Evolutionary conservation across 2,888 invertebrate species (phyloP), one percentile per base, ranked within the genome.

Genomic region (Allophyes oxyacanthae): DNA sequence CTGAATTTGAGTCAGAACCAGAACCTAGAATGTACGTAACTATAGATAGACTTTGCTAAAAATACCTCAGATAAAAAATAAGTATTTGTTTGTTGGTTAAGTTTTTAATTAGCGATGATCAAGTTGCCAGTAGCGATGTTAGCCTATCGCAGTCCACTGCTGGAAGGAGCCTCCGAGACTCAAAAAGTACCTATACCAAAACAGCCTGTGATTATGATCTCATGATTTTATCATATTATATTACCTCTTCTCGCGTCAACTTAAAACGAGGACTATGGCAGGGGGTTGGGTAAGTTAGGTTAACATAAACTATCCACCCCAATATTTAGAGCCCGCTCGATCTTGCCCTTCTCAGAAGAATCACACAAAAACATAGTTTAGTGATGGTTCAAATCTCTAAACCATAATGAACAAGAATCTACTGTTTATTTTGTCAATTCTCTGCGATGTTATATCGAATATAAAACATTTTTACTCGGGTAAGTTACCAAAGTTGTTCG

Each of bases 261-360:
- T 48, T 33, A 52, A 40, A 67, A 46, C 38, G 46, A 56, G 38
- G 40, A 45, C 6, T 51, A 28, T 26, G 40, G 20, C 63, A 48
- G 44, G 51, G 46, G 56, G 40, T 56, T 50, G 50, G 32, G 36
- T 52, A 44, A 49, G 44, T 52, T 50, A 45, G 32, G 36, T 49
- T 44, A 49, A 49, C 56, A 68, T 56, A 65, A 65, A 65, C 69
- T 34, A 68, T 41, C 56, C 36, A 50, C 51, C 51, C 64, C 36
- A 49, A 65, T 25, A 49, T 48, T 51, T 43, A n/a, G 26, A 28
- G 13, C 37, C 15, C 28, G 37, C 33, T 14, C 32, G 41, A 33
- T 8, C 32, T 36, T 52, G 40, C 38, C 64, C 64, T 66, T 66
- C 70, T 33, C 45, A 56, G 65, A 66, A 66, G 20, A 69, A 28